phyloP scores from a whole-genome alignment of 2,888 invertebrate genomes.

The Anorthoa munda region DNA sequence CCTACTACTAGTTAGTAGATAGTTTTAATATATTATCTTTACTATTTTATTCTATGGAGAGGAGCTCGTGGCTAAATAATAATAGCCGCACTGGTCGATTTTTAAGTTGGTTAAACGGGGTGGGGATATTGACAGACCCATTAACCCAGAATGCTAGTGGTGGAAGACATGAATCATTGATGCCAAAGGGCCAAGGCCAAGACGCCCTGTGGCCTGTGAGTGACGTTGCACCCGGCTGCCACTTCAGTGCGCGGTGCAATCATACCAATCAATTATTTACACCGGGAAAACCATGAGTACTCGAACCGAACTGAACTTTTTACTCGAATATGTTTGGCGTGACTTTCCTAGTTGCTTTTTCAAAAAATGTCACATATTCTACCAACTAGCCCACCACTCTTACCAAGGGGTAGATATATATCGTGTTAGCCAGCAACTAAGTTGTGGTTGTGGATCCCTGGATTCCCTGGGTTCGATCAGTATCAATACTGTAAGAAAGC shows the following conservation, averaged over 20 bases:
- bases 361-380: background rate
- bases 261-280: slow-evolving; percentile 47
- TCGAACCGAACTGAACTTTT: slow-evolving; percentile 21
- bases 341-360: background rate
- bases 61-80: no score
- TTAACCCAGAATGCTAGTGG: slow-evolving; percentile 31
- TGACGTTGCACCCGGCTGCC: slow-evolving; percentile 15
- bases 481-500: no score
- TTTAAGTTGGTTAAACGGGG: background rate
- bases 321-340: background rate
- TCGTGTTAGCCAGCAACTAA: no score
- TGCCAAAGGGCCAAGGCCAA: slow-evolving; percentile 33
- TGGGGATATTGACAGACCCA: slow-evolving; percentile 7
- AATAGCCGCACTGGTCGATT: no score
- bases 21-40: background rate
- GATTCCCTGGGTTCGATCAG: no score
- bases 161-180: slow-evolving; percentile 29
- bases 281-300: slow-evolving; percentile 26
- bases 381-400: no score
- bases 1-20: no score
- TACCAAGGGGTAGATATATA: no score
- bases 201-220: background rate
- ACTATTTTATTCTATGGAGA: no score
- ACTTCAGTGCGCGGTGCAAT: slow-evolving; percentile 50
- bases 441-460: no score